Percentiles rank a stretch among this genome's conserved stretches.
Evolutionary conservation across 2,888 invertebrate species (phyloP).

Genomic region (Lithophane ornitopus): DNA sequence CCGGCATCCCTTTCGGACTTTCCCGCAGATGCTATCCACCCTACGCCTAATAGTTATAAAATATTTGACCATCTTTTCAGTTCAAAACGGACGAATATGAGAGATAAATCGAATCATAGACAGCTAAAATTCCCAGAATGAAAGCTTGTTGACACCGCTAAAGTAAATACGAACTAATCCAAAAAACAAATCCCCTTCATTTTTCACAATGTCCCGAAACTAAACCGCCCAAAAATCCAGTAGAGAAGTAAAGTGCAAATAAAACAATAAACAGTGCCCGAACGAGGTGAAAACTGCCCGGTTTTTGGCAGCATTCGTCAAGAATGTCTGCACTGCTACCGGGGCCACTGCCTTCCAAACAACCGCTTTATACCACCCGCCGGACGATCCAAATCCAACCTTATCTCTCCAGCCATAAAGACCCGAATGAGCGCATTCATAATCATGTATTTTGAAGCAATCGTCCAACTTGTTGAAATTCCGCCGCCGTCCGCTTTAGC

Average conservation of each 20-base stretch:
- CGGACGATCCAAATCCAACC: constrained; percentile 73
- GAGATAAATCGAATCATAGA: not conserved
- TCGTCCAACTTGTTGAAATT: constrained; percentile 90
- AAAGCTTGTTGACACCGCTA: constrained; percentile 15
- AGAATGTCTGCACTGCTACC: constrained; percentile 82
- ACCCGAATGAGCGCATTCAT: constrained; percentile 63
- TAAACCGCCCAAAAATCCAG: constrained; percentile 64
- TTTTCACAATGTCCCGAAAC: constrained; percentile 58
- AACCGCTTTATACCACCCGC: constrained; percentile 40
- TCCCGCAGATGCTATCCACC: no score
- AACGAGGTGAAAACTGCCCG: constrained; percentile 88
- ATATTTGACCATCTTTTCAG: not conserved
- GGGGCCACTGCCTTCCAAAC: constrained; percentile 70
- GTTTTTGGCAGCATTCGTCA: constrained; percentile 90
- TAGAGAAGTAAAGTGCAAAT: constrained; percentile 73
- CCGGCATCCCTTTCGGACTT: no score
- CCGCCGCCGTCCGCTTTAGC: constrained; percentile 84
- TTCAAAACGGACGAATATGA: not conserved
- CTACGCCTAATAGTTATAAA: not conserved
- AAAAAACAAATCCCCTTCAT: constrained; percentile 57
- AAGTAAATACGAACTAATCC: constrained; percentile 50
- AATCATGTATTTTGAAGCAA: constrained; percentile 77
- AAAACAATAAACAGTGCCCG: constrained; percentile 84
- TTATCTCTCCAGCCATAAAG: constrained; percentile 73
- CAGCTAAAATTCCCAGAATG: not conserved